phyloP scores from a whole-genome alignment of 2,797 vertebrate genomes.

The Netta rufina region DNA sequence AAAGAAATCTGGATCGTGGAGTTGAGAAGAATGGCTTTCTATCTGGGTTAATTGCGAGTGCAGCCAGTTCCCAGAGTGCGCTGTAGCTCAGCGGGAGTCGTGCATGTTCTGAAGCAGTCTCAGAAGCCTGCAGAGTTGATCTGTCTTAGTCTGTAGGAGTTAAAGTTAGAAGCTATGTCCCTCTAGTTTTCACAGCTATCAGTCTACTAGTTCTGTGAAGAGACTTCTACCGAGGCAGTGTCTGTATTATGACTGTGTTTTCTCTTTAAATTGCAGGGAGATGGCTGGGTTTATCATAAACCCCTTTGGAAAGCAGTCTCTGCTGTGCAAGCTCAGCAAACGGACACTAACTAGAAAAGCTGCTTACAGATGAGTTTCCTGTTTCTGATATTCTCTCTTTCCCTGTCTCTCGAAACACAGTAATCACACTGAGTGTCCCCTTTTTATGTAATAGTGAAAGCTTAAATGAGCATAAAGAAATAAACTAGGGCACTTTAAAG shows the following conservation, averaged over 20 bases:
- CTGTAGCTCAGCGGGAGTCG: not conserved
- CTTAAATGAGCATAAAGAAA: constrained; percentile 69
- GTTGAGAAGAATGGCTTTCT: not conserved
- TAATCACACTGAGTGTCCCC: constrained; percentile 71
- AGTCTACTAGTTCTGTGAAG: not conserved
- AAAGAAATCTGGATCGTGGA: not conserved
- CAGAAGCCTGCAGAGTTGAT: not conserved
- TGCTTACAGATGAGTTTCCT: constrained; percentile 61
- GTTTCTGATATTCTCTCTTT: constrained; percentile 54
- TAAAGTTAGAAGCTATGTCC: not conserved
- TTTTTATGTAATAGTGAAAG: constrained; percentile 73
- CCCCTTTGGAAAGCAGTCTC: constrained; percentile 88
- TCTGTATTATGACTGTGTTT: not conserved
- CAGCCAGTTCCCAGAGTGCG: accelerated
- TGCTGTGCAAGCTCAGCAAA: constrained; percentile 65
- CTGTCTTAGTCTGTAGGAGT: not conserved
- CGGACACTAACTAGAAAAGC: constrained; percentile 60
- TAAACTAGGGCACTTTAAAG: constrained; percentile 72
- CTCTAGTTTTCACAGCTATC: not conserved
- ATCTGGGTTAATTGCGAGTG: not conserved
- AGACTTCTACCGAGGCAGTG: not conserved
- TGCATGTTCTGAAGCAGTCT: accelerated
- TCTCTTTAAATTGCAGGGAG: constrained; percentile 83
- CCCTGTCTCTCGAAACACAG: constrained; percentile 61
- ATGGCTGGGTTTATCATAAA: constrained; percentile 94